phyloP scores from a whole-genome alignment of 2,888 invertebrate genomes.

The Tiliacea citrago region DNA sequence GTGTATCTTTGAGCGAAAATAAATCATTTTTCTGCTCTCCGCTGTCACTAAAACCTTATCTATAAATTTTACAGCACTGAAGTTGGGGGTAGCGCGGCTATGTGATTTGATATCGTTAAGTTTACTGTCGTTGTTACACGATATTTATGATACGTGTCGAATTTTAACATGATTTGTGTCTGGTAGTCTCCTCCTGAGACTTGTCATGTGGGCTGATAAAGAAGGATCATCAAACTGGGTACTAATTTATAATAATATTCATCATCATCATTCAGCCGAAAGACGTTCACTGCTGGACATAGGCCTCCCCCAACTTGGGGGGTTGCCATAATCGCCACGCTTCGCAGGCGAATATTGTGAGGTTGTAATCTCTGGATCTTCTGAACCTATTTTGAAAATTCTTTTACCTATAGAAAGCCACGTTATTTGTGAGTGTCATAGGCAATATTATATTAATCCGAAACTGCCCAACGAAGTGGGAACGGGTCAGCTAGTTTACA shows the following conservation, averaged over 20 bases:
- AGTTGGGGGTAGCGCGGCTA: constrained; percentile 55
- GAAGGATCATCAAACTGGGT: constrained; percentile 16
- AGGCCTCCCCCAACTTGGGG: too few relatives aligned
- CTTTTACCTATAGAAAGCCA: too few relatives aligned
- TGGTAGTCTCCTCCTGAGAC: constrained; percentile 1
- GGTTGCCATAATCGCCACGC: too few relatives aligned
- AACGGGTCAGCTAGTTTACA: too few relatives aligned
- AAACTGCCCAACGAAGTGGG: too few relatives aligned
- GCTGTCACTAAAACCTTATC: constrained; percentile 45
- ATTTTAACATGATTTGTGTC: constrained; percentile 58
- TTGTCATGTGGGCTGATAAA: neutral
- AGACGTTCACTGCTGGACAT: too few relatives aligned
- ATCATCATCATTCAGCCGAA: too few relatives aligned
- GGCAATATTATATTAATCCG: too few relatives aligned
- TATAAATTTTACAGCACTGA: constrained; percentile 65
- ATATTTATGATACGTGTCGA: constrained; percentile 59
- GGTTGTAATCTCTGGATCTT: too few relatives aligned
- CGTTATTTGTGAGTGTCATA: too few relatives aligned
- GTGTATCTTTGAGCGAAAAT: neutral
- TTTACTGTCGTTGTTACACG: constrained; percentile 53
- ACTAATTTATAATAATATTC: neutral
- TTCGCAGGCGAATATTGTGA: too few relatives aligned
- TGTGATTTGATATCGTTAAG: constrained; percentile 64
- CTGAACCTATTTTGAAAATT: too few relatives aligned
- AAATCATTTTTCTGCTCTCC: constrained; percentile 15